Evolutionary conservation across 1,140 invertebrate genomes (phyloP).

Genomic region (Dolichoris vasculosae): DNA sequence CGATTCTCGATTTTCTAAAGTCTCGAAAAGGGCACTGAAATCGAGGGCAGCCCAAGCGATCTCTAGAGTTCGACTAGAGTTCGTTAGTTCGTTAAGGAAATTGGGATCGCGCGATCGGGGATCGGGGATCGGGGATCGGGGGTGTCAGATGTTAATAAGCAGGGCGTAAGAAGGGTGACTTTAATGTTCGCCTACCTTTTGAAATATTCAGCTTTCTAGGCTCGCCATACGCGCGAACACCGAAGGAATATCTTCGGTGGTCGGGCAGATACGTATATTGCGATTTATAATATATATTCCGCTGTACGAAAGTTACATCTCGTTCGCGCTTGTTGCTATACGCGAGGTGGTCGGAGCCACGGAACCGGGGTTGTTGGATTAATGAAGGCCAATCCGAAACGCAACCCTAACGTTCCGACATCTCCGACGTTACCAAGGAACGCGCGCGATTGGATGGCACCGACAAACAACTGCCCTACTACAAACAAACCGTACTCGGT

Average conservation of each 20-base stretch:
- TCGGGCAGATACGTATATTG: constrained; percentile 69
- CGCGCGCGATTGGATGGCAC: constrained; percentile 64
- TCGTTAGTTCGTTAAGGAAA: constrained; percentile 31
- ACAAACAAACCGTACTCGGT: background rate
- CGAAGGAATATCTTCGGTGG: constrained; percentile 65
- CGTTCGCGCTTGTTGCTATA: background rate
- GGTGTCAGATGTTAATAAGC: constrained; percentile 71
- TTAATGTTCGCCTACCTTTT: constrained; percentile 68
- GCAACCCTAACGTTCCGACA: constrained; percentile 58
- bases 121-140: no score
- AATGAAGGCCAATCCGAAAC: constrained; percentile 73
- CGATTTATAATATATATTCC: constrained; percentile 72
- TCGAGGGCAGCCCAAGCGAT: background rate
- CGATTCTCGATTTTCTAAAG: no score
- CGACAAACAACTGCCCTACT: background rate
- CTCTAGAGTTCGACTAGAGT: background rate
- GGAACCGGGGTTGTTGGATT: constrained; percentile 71
- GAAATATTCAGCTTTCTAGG: constrained; percentile 73
- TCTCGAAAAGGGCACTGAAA: no score
- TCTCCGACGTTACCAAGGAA: background rate
- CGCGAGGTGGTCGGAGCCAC: constrained; percentile 42
- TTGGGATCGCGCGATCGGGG: constrained; percentile 26
- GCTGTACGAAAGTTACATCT: constrained; percentile 50
- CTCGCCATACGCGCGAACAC: constrained; percentile 54
- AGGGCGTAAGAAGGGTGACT: constrained; percentile 71